These are phyloP conservation scores for Acomys russatus DNA, from an alignment of 2,797 vertebrate genomes.

Conservation along the genomic window DNA sequence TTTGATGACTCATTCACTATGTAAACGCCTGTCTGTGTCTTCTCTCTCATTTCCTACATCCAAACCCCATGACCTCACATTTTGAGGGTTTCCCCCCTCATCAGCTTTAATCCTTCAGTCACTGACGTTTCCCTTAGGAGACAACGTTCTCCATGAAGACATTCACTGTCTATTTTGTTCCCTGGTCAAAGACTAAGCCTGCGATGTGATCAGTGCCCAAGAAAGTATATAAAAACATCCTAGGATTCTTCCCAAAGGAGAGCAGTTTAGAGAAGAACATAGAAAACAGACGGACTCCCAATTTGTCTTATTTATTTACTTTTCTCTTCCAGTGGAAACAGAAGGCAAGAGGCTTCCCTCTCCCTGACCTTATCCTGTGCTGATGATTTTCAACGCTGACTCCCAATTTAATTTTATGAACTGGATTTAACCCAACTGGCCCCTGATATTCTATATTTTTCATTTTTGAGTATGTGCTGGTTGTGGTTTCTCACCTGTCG, in stretches of 20 bases:
- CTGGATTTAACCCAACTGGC: background rate
- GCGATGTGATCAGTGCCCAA: background rate
- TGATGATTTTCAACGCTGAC: background rate
- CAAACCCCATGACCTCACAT: no score
- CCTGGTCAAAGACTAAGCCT: fast-evolving
- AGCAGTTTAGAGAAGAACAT: background rate
- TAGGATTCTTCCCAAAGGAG: background rate
- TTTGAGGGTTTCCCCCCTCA: background rate
- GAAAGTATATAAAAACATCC: no score
- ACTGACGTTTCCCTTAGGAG: background rate
- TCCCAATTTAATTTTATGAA: background rate
- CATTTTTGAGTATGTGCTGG: background rate
- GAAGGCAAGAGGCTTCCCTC: background rate
- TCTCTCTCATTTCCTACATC: background rate
- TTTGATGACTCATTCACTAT: background rate
- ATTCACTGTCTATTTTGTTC: background rate
- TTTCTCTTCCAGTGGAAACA: background rate
- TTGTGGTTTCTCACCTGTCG: background rate
- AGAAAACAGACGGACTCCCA: background rate
- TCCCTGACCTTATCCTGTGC: background rate
- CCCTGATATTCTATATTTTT: background rate
- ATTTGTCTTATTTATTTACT: fast-evolving
- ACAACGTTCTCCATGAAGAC: background rate
- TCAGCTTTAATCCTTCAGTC: background rate
- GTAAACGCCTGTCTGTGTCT: fast-evolving